phyloP scores from a whole-genome alignment of 2,113 vertebrate genomes.

The Xenopus tropicalis region DNA sequence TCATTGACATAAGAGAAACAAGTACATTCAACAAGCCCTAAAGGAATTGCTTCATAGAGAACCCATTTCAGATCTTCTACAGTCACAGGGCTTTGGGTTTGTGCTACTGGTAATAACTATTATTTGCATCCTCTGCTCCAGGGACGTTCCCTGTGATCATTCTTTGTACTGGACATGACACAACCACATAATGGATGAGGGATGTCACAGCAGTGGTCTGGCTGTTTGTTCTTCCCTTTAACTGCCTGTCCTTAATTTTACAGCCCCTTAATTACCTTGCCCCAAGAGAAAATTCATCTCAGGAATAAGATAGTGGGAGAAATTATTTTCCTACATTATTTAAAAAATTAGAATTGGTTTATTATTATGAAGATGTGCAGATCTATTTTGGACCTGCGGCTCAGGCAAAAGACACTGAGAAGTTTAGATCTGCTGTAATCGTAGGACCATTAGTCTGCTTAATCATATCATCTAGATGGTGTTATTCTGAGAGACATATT shows the following conservation, averaged over 20 bases:
- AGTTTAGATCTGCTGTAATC: no score
- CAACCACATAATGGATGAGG: constrained; percentile 36
- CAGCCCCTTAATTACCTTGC: constrained; percentile 17
- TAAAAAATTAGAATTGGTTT: no score
- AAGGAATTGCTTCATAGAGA: constrained; percentile 16
- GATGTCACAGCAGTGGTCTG: constrained; percentile 29
- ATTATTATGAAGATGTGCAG: no score
- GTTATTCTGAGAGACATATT: no score
- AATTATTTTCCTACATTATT: no score
- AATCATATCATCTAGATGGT: no score
- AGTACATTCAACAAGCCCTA: constrained; percentile 6
- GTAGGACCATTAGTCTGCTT: no score
- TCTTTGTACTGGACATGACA: constrained; percentile 26
- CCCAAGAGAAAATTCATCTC: neutral
- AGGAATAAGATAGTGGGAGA: no score
- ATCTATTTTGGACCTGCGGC: no score
- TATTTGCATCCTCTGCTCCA: constrained; percentile 31
- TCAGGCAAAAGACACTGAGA: no score
- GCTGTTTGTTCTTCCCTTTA: constrained; percentile 37
- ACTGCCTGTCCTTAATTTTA: constrained; percentile 11
- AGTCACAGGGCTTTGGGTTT: neutral
- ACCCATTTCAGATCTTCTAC: constrained; percentile 7
- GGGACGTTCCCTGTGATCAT: constrained; percentile 30
- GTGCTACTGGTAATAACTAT: constrained; percentile 17
- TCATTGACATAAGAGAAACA: no score